A percentile compares a stretch with the other conserved stretches of the same genome.
phyloP scores from a whole-genome alignment of 2,888 invertebrate species.

The Sphinx pinastri region DNA sequence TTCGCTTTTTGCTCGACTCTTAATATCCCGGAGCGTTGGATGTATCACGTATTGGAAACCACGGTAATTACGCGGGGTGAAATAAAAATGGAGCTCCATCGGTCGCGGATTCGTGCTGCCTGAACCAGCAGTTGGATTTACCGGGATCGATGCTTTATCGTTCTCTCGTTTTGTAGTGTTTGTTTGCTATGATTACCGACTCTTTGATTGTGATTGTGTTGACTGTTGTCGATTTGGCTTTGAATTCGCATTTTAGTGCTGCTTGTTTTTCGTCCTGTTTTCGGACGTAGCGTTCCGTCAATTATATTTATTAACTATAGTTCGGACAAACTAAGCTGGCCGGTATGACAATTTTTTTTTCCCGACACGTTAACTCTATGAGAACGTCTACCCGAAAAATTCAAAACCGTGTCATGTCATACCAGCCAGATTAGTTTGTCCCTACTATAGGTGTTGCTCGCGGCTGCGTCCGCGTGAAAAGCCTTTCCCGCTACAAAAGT shows the following conservation, averaged over 20 bases:
- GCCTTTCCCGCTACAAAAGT: too few species aligned
- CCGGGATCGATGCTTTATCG: background rate
- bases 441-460: too few species aligned
- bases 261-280: background rate
- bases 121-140: slow-evolving; percentile 16
- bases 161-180: background rate
- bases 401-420: too few species aligned
- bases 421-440: too few species aligned
- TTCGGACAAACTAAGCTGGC: too few species aligned
- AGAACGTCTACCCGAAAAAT: too few species aligned
- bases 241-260: background rate
- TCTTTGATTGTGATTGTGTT: slow-evolving; percentile 14
- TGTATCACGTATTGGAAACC: slow-evolving; percentile 21
- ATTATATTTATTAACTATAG: background rate
- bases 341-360: too few species aligned
- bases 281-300: background rate
- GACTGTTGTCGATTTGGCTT: background rate
- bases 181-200: slow-evolving; percentile 14
- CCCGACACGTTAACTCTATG: too few species aligned
- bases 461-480: too few species aligned
- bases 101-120: slow-evolving; percentile 11
- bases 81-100: slow-evolving; percentile 18
- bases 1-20: background rate
- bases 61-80: slow-evolving; percentile 20
- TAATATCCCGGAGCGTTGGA: slow-evolving; percentile 9